Evolutionary conservation across 2,113 vertebrate species (phyloP), one percentile per base, ranked within the genome.

Genomic region (Argyrosomus japonicus): DNA sequence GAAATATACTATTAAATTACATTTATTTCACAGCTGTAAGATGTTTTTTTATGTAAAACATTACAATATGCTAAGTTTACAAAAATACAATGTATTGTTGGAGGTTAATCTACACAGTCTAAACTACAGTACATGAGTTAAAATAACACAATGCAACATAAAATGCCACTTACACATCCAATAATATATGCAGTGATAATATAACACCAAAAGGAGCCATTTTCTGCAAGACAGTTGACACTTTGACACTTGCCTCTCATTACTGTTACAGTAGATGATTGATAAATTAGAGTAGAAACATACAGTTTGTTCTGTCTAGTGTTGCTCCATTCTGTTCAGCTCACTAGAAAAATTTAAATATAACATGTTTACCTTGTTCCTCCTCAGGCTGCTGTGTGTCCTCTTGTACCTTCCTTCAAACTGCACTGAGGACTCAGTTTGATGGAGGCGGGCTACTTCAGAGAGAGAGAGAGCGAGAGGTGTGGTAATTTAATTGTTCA

Each of bases 341-440:
- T 29, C 61, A 10, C 4, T 18, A 27, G 5, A 57, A 45, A 25
- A 67, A 65, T 40, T n/a, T 29, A 40, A 36, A 68, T n/a, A 68
- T n/a, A 32, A 65, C 2, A 9, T 8, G 36, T 83, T 87, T 88
- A 93, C 92, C 92, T 89, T 73, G 53, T 17, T 43, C 45, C 23
- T 80, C 50, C 71, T 73, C 48, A 61, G 75, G 65, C 56, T 72
- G 82, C 71, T 68, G 74, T 56, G 67, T 51, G 32, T 87, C 61
- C 65, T 50, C 21, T 60, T 48, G 13, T 43, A 1, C 75, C 75
- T 29, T 48, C 25, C 80, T n/a, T 2, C 58, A 65, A 61, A 77
- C 68, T 81, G 79, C 60, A 27, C n/a, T 77, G 71, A 84, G 25
- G 71, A 50, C 50, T 68, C 87, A 75, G 54, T 36, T 18, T 60